A percentile compares a stretch with the other conserved stretches of the same genome.
phyloP scores from a whole-genome alignment of 2,888 invertebrate genomes.

The Lithophane socia region DNA sequence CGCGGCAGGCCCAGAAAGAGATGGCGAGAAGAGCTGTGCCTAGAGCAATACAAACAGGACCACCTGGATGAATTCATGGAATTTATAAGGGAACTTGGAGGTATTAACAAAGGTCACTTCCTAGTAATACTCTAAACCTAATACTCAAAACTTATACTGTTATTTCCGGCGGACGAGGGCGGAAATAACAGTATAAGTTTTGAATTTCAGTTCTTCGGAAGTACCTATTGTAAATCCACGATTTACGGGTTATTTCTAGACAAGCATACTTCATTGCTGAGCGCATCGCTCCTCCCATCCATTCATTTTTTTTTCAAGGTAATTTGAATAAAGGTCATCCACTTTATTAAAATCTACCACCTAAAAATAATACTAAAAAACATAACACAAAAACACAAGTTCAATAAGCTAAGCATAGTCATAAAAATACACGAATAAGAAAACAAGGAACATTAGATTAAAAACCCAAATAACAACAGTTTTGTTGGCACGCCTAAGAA shows the following conservation, averaged over 20 bases:
- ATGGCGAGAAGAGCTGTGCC: background rate
- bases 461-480: slow-evolving; percentile 63
- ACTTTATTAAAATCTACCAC: background rate
- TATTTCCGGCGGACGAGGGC: too few relatives aligned
- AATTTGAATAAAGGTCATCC: background rate
- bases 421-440: slow-evolving; percentile 49
- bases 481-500: slow-evolving; percentile 71
- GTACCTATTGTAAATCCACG: background rate
- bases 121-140: background rate
- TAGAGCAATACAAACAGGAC: background rate
- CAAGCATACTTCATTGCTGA: background rate
- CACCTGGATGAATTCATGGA: background rate
- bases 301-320: background rate
- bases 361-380: background rate
- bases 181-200: background rate
- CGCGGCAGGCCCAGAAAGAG: background rate
- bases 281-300: too few relatives aligned
- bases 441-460: slow-evolving; percentile 64
- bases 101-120: background rate
- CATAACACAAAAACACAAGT: background rate
- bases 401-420: slow-evolving; percentile 14
- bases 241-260: background rate
- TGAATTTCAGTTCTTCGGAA: background rate
- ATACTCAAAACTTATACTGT: too few relatives aligned
- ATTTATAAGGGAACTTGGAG: background rate